A percentile compares a stretch with the other conserved stretches of the same genome.
Conservation (phyloP, 2,797 vertebrate genomes). For the Perodicticus potto region DNA sequence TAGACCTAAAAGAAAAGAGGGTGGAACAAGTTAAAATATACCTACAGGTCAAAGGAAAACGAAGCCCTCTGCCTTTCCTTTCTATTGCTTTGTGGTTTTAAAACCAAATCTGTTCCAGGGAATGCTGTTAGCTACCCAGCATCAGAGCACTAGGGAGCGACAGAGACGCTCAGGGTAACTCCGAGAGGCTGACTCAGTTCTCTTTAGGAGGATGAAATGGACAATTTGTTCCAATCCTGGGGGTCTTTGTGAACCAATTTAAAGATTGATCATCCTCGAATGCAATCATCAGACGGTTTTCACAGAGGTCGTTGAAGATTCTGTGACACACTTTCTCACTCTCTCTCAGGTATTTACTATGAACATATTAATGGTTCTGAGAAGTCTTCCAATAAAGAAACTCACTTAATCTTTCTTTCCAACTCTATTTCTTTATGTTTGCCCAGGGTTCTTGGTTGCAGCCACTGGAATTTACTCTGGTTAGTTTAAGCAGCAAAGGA, state of each 20-base stretch:
- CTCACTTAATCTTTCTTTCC: neutral
- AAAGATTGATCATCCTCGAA: neutral
- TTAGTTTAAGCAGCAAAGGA: constrained; percentile 29
- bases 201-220: neutral
- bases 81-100: neutral
- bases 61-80: neutral
- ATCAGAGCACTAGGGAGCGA: neutral
- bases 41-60: neutral
- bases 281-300: neutral
- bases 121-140: neutral
- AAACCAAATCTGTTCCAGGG: neutral
- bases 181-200: neutral
- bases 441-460: neutral
- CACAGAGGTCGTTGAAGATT: neutral
- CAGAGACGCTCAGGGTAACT: neutral
- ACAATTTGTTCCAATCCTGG: neutral
- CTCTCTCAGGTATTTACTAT: neutral
- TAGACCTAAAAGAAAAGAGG: neutral
- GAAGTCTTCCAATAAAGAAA: neutral
- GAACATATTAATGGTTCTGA: neutral
- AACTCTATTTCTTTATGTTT: neutral
- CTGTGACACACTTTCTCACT: neutral
- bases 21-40: neutral
- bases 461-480: neutral
- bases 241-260: neutral